Conservation (phyloP, 2,797 vertebrate genomes). For the Dicrostonyx torquatus region DNA sequence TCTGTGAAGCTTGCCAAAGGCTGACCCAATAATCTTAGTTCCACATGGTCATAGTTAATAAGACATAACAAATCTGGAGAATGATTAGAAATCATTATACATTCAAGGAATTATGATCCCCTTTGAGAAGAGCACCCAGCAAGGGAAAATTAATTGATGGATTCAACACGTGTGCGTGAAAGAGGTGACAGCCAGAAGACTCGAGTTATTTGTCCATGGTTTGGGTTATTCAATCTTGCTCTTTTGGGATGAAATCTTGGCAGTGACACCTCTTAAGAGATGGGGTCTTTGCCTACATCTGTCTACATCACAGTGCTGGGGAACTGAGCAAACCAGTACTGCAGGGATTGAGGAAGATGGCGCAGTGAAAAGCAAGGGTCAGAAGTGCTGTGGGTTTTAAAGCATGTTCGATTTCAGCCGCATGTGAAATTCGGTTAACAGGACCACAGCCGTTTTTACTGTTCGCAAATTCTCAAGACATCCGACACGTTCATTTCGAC, state of each 20-base stretch:
- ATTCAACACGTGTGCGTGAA: neutral
- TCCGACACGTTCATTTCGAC: slow-evolving; percentile 89
- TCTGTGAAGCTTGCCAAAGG: neutral
- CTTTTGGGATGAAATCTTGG: slow-evolving; percentile 31
- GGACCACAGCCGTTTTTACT: slow-evolving; percentile 91
- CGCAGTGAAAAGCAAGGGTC: neutral
- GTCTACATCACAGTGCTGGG: neutral
- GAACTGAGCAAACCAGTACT: neutral
- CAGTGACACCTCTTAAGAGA: neutral
- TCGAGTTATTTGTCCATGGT: neutral
- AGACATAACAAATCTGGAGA: neutral
- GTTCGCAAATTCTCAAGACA: slow-evolving; percentile 92
- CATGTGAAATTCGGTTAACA: slow-evolving; percentile 81
- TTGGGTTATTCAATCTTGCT: neutral
- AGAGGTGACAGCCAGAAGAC: neutral
- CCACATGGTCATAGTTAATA: neutral
- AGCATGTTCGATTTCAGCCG: neutral
- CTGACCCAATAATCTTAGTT: neutral
- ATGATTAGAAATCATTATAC: neutral
- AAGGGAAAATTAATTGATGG: neutral
- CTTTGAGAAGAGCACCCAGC: neutral
- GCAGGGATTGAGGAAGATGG: neutral
- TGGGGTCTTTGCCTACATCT: neutral
- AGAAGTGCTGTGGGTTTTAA: neutral
- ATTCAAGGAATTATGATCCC: neutral